phyloP scores from a whole-genome alignment of 2,797 vertebrate genomes.

The Coreius guichenoti region DNA sequence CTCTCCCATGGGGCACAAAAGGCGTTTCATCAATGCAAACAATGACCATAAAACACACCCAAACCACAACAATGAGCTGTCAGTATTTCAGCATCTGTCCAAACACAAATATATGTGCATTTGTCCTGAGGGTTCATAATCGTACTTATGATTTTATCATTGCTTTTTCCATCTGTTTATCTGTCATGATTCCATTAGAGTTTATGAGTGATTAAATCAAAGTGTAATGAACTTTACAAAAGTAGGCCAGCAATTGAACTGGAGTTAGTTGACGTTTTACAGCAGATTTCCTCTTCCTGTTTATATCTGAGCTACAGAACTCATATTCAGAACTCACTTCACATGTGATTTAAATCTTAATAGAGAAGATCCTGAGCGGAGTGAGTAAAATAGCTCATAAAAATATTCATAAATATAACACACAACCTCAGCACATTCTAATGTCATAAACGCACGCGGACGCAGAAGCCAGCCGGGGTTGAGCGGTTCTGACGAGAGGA shows the following conservation, averaged over 20 bases:
- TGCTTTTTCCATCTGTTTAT: not conserved
- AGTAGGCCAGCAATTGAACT: not conserved
- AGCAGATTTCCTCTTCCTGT: slow-evolving; percentile 20
- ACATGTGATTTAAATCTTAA: not conserved
- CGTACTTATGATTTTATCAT: not conserved
- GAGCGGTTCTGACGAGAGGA: slow-evolving; percentile 3
- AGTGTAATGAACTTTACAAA: not conserved
- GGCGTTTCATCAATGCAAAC: not conserved
- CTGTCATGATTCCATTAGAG: not conserved
- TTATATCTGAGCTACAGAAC: not conserved
- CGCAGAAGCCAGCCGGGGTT: slow-evolving; percentile 4
- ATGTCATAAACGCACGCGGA: not conserved
- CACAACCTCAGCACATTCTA: not conserved
- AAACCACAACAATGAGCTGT: not conserved
- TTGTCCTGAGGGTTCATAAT: not conserved
- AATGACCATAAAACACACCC: not conserved
- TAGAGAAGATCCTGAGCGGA: not conserved
- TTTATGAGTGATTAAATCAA: not conserved
- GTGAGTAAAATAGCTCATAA: not conserved
- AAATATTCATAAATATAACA: not conserved
- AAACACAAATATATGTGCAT: not conserved
- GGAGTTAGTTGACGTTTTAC: not conserved
- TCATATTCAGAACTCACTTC: too few species aligned
- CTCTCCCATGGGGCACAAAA: not conserved
- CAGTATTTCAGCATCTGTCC: too few species aligned